These are phyloP conservation scores for Bradynema listronoti DNA, from an alignment of 1,140 invertebrate genomes.

Conservation along the genomic window DNA sequence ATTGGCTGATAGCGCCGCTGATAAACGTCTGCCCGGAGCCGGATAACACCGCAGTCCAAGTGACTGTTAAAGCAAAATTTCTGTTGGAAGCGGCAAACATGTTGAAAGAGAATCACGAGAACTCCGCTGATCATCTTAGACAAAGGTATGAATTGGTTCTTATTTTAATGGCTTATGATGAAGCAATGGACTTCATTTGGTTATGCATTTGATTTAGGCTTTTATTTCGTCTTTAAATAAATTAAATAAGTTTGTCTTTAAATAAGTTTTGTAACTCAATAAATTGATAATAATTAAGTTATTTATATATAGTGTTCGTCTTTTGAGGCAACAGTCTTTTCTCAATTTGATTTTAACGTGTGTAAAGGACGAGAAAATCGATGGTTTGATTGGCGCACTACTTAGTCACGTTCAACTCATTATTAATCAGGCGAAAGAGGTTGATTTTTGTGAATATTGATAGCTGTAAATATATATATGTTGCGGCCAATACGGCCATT, in stretches of 20 bases:
- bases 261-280: no score
- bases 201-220: no score
- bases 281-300: neutral
- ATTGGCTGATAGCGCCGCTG: slow-evolving; percentile 47
- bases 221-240: no score
- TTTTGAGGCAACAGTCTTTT: slow-evolving; percentile 42
- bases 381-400: slow-evolving; percentile 30
- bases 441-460: neutral
- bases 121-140: neutral
- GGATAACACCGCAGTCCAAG: slow-evolving; percentile 13
- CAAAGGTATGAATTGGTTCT: no score
- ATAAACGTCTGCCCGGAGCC: slow-evolving; percentile 35
- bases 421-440: slow-evolving; percentile 31
- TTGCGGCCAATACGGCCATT: neutral
- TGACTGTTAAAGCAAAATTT: slow-evolving; percentile 39
- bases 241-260: no score
- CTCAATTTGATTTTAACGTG: slow-evolving; percentile 44
- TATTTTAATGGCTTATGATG: no score
- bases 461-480: neutral
- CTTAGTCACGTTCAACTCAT: slow-evolving; percentile 36
- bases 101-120: slow-evolving; percentile 15
- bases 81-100: slow-evolving; percentile 43
- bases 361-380: slow-evolving; percentile 41
- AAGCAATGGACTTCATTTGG: no score
- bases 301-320: neutral